Percentiles rank a stretch among this genome's conserved stretches.
Evolutionary conservation across 2,797 vertebrate species (phyloP).

Genomic region (Discoglossus pictus): DNA sequence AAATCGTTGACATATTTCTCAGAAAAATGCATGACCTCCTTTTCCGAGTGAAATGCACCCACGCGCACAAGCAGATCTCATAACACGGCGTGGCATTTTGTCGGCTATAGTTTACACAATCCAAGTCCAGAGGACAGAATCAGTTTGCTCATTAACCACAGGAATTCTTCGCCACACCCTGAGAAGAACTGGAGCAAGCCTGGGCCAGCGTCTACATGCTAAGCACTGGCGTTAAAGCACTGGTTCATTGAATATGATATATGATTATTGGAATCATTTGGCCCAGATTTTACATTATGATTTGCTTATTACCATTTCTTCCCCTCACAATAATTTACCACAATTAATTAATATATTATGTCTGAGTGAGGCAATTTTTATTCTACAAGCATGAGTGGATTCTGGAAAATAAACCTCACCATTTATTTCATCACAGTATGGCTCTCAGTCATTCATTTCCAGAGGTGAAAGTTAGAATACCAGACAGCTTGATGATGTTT

Average conservation of each 20-base stretch:
- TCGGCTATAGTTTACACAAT: constrained; percentile 35
- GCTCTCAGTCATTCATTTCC: no score
- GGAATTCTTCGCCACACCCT: constrained; percentile 46
- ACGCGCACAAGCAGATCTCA: background rate
- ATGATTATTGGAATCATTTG: no score
- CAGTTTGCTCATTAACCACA: constrained; percentile 37
- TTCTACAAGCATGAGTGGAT: background rate
- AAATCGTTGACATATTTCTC: no score
- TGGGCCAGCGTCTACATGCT: constrained; percentile 39
- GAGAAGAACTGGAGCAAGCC: background rate
- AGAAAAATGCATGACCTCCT: constrained; percentile 5
- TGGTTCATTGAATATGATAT: background rate
- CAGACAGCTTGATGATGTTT: no score
- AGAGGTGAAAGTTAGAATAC: no score
- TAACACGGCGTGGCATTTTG: constrained; percentile 16
- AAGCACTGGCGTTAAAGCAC: constrained; percentile 14
- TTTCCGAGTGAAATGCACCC: background rate
- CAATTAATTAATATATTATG: background rate
- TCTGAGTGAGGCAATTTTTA: background rate
- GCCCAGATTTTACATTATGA: no score
- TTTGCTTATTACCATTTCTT: background rate
- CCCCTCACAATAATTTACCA: background rate
- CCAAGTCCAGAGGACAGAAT: constrained; percentile 32
- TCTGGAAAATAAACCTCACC: no score
- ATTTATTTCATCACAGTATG: no score